Evolutionary conservation across 1,140 invertebrate species (phyloP), one percentile per base, ranked within the genome.

Genomic region (Caenorhabditis latens): DNA sequence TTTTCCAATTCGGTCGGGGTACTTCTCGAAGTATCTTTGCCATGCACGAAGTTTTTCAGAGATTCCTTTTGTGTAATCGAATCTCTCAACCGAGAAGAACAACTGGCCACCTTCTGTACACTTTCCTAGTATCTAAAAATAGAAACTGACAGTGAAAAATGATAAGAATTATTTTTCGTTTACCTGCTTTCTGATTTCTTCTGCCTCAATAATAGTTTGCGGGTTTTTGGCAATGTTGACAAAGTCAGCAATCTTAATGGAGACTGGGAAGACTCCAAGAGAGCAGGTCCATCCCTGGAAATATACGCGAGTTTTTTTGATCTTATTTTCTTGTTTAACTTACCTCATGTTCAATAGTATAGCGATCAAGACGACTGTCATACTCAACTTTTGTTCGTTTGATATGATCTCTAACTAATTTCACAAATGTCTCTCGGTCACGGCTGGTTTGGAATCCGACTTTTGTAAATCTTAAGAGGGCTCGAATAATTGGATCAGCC

Each of bases 191-290:
- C 89, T 90, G 53, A 92, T 93, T 13, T 92, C 90, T 58, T 91
- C 50, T 40, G 90, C 88, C 42, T 89, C 83, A 65, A 91, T 90
- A 13, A 90, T 58, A 4, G 90, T 91, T 24, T 88, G 87, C 13
- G 91, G 85, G 48, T 91, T 89, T 84, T 87, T 86, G 16, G 91
- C 91, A 58, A 92, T 88, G 24, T 88, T 87, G 32, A 92, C 58
- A 85, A 92, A 92, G 67, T 92, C 91, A 82, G 92, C 91, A 83
- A 93, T 92, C 84, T 92, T 92, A 71, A 92, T 92, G n/a, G 86
- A 88, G 8, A 92, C 91, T 6, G 91, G 91, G 84, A 92, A 92
- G 5, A 92, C 91, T 32, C 91, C 91, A n/a, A 92, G 87, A 9
- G 91, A 92, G 67, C 92, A 93, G 24, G 89, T 90, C 90, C 90